Conservation (phyloP, 2,888 invertebrate genomes). For the Drosophila picticornis region DNA sequence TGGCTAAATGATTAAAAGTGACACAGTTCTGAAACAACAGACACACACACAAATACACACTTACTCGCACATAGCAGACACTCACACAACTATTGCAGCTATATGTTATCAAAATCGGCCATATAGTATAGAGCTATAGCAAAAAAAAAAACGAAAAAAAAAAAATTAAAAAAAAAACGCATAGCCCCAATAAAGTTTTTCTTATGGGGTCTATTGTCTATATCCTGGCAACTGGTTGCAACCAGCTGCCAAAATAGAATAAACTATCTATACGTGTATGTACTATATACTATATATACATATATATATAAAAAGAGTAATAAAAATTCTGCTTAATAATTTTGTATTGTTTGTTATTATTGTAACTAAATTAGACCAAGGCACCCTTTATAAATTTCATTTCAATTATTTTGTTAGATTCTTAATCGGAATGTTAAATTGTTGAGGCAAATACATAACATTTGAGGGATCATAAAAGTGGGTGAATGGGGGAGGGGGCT, state of each 20-base stretch:
- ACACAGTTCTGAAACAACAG: slow-evolving; percentile 21
- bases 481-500: background rate
- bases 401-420: slow-evolving; percentile 3
- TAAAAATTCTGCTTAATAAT: slow-evolving; percentile 56
- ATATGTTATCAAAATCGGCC: slow-evolving; percentile 67
- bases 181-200: slow-evolving; percentile 33
- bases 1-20: slow-evolving; percentile 80
- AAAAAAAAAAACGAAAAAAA: slow-evolving; percentile 14
- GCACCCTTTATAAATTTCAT: background rate
- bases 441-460: slow-evolving; percentile 11
- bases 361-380: slow-evolving; percentile 1
- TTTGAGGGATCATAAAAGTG: background rate
- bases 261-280: slow-evolving; percentile 64
- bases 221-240: slow-evolving; percentile 55
- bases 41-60: slow-evolving; percentile 2
- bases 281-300: slow-evolving; percentile 32
- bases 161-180: slow-evolving; percentile 2
- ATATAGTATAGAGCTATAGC: slow-evolving; percentile 68
- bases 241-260: slow-evolving; percentile 50
- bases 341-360: slow-evolving; percentile 3
- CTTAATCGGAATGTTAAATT: slow-evolving; percentile 33
- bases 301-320: slow-evolving; percentile 43
- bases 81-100: slow-evolving; percentile 39
- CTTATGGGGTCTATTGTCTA: slow-evolving; percentile 32
- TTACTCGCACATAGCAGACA: slow-evolving; percentile 12